Evolutionary conservation across 2,888 invertebrate species (phyloP), one percentile per base, ranked within the genome.

Genomic region (Oeneis ivallda): DNA sequence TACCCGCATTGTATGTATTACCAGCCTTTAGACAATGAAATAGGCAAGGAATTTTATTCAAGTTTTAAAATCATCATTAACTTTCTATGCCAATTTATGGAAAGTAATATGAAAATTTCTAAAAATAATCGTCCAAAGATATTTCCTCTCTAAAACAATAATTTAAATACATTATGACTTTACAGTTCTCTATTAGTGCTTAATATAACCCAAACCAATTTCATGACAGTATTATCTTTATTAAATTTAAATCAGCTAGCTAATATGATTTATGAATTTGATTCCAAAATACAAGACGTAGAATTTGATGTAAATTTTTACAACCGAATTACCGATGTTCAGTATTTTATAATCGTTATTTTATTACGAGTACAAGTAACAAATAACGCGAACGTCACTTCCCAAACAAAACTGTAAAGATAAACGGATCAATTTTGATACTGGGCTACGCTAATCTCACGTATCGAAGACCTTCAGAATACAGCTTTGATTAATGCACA

Each of bases 401-500:
- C 69, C 65, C 58, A 15, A 65, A 56, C 64, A 26, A 53, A 68
- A 68, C 69, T 56, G 69, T 75, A 76, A 71, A 76, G 78, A 78
- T 77, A 76, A 71, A 70, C 43, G 62, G 65, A 68, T 72, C 64
- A 53, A 67, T 69, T 69, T 76, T 76, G 75, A 79, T 77, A 78
- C 70, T 68, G 71, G 60, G 65, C 66, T 66, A 70, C 63, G 72
- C 68, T 76, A 73, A 80, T 81, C 81, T 76, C 54, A 41, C 39
- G 59, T 64, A 70, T 49, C 66, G 68, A 67, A 77, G 82, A 84
- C 87, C 85, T 88, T 86, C 84, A 72, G 76, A 79, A 79, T 79
- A 82, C 71, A 77, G 79, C 83, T 83, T 83, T 87, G 87, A 88
- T 89, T 90, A 86, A 87, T 84, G 82, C 79, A 70, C 68, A 71